These are phyloP conservation scores for Epirrhoe tristata DNA, from an alignment of 2,888 invertebrate species.

Conservation along the genomic window DNA sequence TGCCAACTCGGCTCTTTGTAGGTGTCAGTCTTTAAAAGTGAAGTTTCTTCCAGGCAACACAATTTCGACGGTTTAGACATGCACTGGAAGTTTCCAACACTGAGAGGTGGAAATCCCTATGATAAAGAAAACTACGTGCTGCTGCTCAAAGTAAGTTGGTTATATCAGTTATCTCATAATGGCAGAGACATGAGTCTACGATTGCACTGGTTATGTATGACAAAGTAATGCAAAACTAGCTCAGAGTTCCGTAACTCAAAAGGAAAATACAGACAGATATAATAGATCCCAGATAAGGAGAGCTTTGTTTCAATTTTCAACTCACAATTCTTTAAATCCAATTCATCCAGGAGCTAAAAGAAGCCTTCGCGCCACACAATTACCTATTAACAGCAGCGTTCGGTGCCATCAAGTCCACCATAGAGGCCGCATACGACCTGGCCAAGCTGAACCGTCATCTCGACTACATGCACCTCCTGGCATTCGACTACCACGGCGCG, in stretches of 20 bases:
- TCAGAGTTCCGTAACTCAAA: no score
- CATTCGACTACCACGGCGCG: slow-evolving; percentile 95
- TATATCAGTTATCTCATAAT: no score
- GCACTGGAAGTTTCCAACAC: slow-evolving; percentile 95
- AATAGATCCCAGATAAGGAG: no score
- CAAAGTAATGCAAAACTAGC: no score
- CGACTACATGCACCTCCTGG: slow-evolving; percentile 93
- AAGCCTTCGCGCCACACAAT: slow-evolving; percentile 88
- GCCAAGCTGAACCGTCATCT: slow-evolving; percentile 88
- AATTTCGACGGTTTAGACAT: slow-evolving; percentile 91
- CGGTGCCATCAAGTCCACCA: slow-evolving; percentile 90
- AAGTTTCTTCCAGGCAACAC: slow-evolving; percentile 80
- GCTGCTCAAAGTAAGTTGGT: slow-evolving; percentile 87
- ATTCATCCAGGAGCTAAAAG: slow-evolving; percentile 87
- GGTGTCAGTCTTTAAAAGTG: not conserved
- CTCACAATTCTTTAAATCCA: no score
- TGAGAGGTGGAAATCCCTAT: slow-evolving; percentile 89
- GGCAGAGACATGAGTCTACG: no score
- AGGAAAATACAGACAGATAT: no score
- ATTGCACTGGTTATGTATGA: no score
- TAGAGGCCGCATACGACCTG: slow-evolving; percentile 92
- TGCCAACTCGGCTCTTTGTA: no score
- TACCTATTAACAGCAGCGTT: slow-evolving; percentile 93
- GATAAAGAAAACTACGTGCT: slow-evolving; percentile 92
- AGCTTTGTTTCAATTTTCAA: no score